Base-by-base conservation (phyloP, 2,113 vertebrate species). In the Trematomus loennbergii region DNA sequence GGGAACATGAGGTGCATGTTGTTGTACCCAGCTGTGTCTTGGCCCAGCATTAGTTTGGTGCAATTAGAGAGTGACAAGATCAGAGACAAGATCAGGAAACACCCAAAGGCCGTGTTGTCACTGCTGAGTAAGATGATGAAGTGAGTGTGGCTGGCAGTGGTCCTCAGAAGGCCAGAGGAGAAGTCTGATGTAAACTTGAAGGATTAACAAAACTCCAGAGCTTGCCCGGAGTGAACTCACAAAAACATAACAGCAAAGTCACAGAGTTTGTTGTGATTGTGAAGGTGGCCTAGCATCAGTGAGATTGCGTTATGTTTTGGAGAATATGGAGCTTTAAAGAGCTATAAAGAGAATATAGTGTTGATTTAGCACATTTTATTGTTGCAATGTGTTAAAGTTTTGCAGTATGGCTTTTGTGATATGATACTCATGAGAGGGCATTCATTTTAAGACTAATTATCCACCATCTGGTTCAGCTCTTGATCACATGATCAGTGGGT, bases 381-480 rank as follows among this genome's bases (percentile, higher is more conserved):
- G 7, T 45, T 29, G 6, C 46, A 50, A 71, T 75, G 52, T 43
- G 57, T 20, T 71, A n/a, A 72, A 68, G 60, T 49, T 64, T 45
- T 72, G 25, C 40, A 20, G 70, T 53, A 63, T 46, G 36, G 11
- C 12, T 33, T 63, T 16, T 71, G 59, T 67, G 22, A 40, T 67
- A 9, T 33, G 9, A 43, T 25, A 50, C 36, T 49, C 20, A 15
- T 52, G 57, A 71, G 22, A 69, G 55, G 62, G n/a, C 43, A 33
- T 78, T 88, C 75, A 58, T 82, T 72, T 25, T 73, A 16, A 13
- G 46, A 54, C 29, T 75, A 67, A 73, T 77, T 89, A 55, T 22
- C 15, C 54, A 43, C 75, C 88, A 89, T 94, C 92, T 93, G 92
- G 79, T 89, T 90, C 72, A 86, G 60, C 65, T 92, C 86, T 9